Evolutionary conservation across 1,140 invertebrate genomes (phyloP).

Genomic region (Heliconius melpomene): DNA sequence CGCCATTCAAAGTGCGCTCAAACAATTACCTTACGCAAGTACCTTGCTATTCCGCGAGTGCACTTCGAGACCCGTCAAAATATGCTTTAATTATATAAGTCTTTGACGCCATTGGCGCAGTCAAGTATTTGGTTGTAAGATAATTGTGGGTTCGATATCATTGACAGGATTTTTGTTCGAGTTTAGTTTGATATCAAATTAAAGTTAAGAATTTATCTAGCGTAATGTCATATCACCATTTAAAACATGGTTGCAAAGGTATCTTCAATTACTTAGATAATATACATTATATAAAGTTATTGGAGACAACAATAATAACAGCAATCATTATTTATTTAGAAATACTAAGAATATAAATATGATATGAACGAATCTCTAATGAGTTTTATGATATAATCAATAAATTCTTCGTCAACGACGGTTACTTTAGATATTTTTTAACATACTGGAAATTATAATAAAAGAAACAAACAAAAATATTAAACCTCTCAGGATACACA

Average conservation of each 20-base stretch:
- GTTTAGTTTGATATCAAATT: no score
- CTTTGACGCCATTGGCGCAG: background rate
- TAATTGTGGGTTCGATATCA: background rate
- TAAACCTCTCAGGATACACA: no score
- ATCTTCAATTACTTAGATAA: no score
- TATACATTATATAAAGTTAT: background rate
- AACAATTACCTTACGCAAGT: conserved; percentile 53
- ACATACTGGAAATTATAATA: no score
- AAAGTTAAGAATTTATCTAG: no score
- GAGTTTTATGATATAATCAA: background rate
- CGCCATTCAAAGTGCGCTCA: conserved; percentile 49
- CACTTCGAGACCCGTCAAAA: conserved; percentile 36
- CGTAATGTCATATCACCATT: no score
- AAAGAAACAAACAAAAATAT: no score
- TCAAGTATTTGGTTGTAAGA: background rate
- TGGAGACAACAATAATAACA: background rate
- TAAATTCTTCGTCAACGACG: background rate
- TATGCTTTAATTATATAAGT: conserved; percentile 56
- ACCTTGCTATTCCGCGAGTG: conserved; percentile 43
- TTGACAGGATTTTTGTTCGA: no score
- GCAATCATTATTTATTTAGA: background rate
- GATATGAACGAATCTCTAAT: background rate
- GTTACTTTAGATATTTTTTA: no score
- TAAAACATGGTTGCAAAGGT: no score
- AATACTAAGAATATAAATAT: background rate